A percentile compares a stretch with the other conserved stretches of the same genome.
These are phyloP conservation scores for Actenoides lindsayi DNA, from an alignment of 2,113 vertebrate genomes.

Conservation along the genomic window DNA sequence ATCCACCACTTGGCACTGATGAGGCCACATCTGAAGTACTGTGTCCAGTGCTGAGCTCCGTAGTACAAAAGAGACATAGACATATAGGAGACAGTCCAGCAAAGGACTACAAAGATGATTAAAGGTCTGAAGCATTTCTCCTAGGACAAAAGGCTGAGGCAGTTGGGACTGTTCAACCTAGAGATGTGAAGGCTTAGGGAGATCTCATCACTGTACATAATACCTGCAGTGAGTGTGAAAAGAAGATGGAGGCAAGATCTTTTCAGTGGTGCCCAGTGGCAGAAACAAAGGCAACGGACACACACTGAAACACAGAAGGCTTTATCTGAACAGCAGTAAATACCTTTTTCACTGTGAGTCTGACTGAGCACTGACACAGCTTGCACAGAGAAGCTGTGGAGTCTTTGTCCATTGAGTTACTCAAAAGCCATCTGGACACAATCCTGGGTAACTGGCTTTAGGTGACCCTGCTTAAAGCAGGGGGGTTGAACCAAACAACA, in stretches of 20 bases:
- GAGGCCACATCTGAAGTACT: background rate
- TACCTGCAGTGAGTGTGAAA: background rate
- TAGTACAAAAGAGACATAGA: background rate
- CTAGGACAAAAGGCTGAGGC: background rate
- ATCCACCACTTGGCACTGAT: background rate
- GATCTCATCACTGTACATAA: background rate
- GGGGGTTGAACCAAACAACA: background rate
- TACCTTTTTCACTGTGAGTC: background rate
- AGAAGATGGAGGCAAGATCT: background rate
- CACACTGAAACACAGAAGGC: background rate
- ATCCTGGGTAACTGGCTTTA: background rate
- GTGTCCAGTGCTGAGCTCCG: background rate
- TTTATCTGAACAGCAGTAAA: background rate
- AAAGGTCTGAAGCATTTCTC: background rate
- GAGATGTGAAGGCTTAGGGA: fast-evolving
- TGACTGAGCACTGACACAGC: background rate
- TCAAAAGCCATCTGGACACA: background rate
- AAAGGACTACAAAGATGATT: background rate
- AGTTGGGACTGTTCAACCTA: background rate
- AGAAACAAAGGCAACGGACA: background rate
- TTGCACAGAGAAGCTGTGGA: background rate
- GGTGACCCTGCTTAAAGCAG: background rate
- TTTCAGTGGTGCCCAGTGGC: background rate
- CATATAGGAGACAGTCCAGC: background rate
- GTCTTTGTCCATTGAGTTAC: background rate